A percentile compares a stretch with the other conserved stretches of the same genome.
phyloP scores from a whole-genome alignment of 2,888 invertebrate genomes.

The Seladonia tumulorum region DNA sequence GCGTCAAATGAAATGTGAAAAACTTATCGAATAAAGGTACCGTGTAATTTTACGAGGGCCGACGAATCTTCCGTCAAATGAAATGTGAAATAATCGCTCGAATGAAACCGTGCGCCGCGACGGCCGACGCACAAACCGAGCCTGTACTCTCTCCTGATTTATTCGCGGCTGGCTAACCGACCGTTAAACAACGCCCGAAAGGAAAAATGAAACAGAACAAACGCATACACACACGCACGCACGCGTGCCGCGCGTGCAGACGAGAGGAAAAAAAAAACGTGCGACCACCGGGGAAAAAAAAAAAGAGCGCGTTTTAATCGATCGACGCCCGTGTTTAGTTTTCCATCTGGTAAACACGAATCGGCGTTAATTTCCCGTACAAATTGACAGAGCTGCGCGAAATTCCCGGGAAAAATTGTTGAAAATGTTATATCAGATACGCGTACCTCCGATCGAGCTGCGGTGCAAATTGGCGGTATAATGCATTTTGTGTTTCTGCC shows the following conservation, averaged over 20 bases:
- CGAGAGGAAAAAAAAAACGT: background rate
- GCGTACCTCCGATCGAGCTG: background rate
- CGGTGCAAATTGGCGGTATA: background rate
- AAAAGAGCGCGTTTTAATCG: conserved; percentile 14
- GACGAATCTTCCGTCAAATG: conserved; percentile 46
- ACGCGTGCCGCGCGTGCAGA: background rate
- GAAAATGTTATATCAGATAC: background rate
- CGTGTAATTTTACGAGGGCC: conserved; percentile 53
- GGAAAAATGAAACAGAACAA: background rate
- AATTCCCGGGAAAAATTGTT: background rate
- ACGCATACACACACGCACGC: background rate
- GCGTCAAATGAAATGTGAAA: conserved; percentile 60
- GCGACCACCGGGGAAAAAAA: background rate
- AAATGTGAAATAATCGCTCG: conserved; percentile 53
- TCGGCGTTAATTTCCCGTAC: conserved; percentile 13
- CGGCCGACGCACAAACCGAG: background rate
- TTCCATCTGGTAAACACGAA: conserved; percentile 7
- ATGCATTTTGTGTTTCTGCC: background rate
- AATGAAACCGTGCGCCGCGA: conserved; percentile 23
- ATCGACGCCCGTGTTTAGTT: conserved; percentile 10
- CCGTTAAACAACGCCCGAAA: conserved; percentile 6
- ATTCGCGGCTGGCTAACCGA: background rate
- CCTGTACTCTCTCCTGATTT: conserved; percentile 13
- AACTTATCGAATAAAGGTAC: conserved; percentile 60
- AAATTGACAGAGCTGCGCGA: background rate